Evolutionary conservation across 2,888 invertebrate genomes (phyloP).

Genomic region (Caradrina clavipalpis): DNA sequence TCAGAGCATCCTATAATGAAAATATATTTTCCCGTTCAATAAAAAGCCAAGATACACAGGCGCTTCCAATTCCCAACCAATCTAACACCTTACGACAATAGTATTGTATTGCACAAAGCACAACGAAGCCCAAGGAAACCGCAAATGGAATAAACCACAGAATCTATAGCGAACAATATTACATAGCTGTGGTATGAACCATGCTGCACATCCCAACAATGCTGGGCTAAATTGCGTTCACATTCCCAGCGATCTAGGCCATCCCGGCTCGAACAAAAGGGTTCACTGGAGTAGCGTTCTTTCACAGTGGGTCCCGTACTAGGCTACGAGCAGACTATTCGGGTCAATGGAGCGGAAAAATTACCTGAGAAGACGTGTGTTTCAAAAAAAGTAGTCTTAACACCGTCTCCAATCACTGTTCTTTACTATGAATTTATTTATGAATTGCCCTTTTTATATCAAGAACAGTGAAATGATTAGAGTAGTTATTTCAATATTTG

Average conservation of each 20-base stretch:
- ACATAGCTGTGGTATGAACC: constrained; percentile 62
- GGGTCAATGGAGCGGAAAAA: constrained; percentile 84
- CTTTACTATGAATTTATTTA: constrained; percentile 15
- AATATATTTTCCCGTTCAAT: neutral
- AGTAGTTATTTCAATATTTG: constrained; percentile 31
- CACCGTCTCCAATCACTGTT: constrained; percentile 37
- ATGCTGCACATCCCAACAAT: constrained; percentile 83
- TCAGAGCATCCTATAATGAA: neutral
- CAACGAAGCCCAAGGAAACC: constrained; percentile 52
- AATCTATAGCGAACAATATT: constrained; percentile 66
- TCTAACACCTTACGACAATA: constrained; percentile 50
- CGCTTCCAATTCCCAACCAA: constrained; percentile 36
- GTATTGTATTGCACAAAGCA: constrained; percentile 51
- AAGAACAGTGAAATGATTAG: constrained; percentile 22
- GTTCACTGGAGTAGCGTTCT: constrained; percentile 81
- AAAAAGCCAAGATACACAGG: neutral
- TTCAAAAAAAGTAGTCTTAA: constrained; percentile 33
- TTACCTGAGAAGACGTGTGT: constrained; percentile 73
- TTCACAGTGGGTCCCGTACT: constrained; percentile 79
- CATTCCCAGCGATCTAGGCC: constrained; percentile 87
- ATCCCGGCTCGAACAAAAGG: constrained; percentile 80
- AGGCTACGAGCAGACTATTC: constrained; percentile 81
- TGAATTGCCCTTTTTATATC: neutral
- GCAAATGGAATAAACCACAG: constrained; percentile 62
- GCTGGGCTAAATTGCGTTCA: constrained; percentile 86